These are phyloP conservation scores for Morus bassanus DNA, from an alignment of 2,797 vertebrate genomes.

Conservation along the genomic window DNA sequence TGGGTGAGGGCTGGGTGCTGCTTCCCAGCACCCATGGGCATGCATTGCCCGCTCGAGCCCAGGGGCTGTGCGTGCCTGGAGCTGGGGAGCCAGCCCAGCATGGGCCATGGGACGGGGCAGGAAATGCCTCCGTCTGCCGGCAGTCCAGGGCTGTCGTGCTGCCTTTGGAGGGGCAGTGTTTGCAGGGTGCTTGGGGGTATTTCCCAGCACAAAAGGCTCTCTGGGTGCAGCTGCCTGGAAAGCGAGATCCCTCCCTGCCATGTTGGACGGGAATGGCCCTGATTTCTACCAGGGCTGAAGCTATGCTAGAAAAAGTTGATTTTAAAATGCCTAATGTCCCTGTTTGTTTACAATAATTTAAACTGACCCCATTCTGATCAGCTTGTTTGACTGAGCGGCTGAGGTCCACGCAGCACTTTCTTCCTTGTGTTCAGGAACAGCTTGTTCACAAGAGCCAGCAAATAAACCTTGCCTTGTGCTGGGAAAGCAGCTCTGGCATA, in stretches of 20 bases:
- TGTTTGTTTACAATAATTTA: background rate
- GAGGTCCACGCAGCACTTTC: background rate
- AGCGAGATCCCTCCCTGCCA: background rate
- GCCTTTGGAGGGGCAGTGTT: background rate
- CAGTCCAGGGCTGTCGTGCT: background rate
- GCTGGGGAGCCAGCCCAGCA: background rate
- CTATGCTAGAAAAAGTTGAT: background rate
- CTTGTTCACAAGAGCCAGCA: background rate
- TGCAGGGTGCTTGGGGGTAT: background rate
- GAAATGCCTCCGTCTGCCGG: background rate
- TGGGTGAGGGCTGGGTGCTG: background rate
- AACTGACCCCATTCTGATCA: background rate
- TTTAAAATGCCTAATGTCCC: background rate
- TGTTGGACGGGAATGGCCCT: accelerated
- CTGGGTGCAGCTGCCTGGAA: background rate
- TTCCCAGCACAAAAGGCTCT: background rate
- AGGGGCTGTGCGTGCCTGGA: background rate
- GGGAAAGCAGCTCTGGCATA: background rate
- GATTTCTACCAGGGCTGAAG: background rate
- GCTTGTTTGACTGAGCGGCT: too few species aligned
- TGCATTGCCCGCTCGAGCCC: background rate
- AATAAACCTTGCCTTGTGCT: background rate
- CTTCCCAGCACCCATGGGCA: background rate
- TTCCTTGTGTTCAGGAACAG: background rate
- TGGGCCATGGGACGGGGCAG: background rate